A percentile compares a stretch with the other conserved stretches of the same genome.
Evolutionary conservation across 2,888 invertebrate genomes (phyloP).

Genomic region (Zaprionus lineosus): DNA sequence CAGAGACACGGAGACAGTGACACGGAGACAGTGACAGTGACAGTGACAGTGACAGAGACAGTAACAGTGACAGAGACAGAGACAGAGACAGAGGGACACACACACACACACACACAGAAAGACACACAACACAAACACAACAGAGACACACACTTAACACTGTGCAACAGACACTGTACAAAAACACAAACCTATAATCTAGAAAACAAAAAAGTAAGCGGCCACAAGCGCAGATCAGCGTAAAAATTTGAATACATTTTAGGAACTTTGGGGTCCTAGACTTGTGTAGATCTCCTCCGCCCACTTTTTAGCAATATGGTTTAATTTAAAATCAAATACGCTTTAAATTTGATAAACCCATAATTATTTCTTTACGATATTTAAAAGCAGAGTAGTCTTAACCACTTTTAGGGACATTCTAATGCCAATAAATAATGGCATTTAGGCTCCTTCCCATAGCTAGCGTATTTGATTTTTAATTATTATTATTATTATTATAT

Average conservation of each 20-base stretch:
- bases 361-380: conserved; percentile 18
- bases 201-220: too few species aligned
- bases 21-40: conserved; percentile 17
- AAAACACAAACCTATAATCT: too few species aligned
- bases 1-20: too few species aligned
- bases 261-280: conserved; percentile 30
- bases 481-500: too few species aligned
- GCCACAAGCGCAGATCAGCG: conserved; percentile 19
- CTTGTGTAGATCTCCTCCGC: conserved; percentile 73
- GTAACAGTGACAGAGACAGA: conserved; percentile 14
- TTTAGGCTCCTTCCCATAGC: conserved; percentile 44
- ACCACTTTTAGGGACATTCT: conserved; percentile 48
- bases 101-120: too few species aligned
- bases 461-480: conserved; percentile 71
- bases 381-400: too few species aligned
- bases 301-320: conserved; percentile 69
- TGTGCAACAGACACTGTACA: too few species aligned
- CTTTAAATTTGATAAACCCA: conserved; percentile 52
- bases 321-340: conserved; percentile 74
- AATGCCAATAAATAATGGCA: conserved; percentile 51
- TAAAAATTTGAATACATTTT: conserved; percentile 27
- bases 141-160: too few species aligned
- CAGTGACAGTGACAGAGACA: too few species aligned
- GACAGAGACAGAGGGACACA: too few species aligned
- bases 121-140: conserved; percentile 3